These are phyloP conservation scores for Triplophysa rosa DNA, from an alignment of 2,113 vertebrate species.

Conservation along the genomic window DNA sequence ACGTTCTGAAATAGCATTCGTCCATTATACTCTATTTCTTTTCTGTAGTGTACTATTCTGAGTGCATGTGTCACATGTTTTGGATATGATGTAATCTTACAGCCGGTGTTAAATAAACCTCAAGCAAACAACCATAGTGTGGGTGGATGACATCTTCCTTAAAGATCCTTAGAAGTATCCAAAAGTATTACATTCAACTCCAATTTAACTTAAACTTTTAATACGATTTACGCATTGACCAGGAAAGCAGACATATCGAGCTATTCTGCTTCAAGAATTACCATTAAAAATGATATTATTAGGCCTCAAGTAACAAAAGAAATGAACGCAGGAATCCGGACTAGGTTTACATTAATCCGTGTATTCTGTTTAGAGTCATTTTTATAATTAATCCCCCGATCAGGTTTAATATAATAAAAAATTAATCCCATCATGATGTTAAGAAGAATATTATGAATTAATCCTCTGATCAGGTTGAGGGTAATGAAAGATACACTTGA, in stretches of 20 bases:
- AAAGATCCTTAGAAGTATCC: background rate
- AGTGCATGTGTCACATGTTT: constrained; percentile 5
- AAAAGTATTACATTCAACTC: constrained; percentile 19
- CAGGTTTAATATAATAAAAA: constrained; percentile 37
- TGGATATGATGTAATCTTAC: constrained; percentile 12
- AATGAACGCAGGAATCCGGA: background rate
- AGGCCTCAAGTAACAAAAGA: constrained; percentile 1
- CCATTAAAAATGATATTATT: background rate
- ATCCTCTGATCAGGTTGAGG: constrained; percentile 35
- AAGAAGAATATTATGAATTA: constrained; percentile 29
- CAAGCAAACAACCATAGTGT: constrained; percentile 16
- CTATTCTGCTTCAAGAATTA: constrained; percentile 14
- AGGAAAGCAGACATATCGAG: background rate
- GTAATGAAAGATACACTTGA: constrained; percentile 34
- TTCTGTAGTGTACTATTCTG: constrained; percentile 1
- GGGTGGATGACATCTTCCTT: constrained; percentile 29
- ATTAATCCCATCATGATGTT: constrained; percentile 33
- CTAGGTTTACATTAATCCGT: constrained; percentile 38
- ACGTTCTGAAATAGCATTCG: background rate
- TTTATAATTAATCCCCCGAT: constrained; percentile 36
- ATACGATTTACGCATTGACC: background rate
- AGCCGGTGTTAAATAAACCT: constrained; percentile 3
- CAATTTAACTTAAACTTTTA: background rate
- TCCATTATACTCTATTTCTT: background rate
- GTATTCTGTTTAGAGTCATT: constrained; percentile 15